phyloP scores from a whole-genome alignment of 2,113 vertebrate species.

The Poicephalus meyeri region DNA sequence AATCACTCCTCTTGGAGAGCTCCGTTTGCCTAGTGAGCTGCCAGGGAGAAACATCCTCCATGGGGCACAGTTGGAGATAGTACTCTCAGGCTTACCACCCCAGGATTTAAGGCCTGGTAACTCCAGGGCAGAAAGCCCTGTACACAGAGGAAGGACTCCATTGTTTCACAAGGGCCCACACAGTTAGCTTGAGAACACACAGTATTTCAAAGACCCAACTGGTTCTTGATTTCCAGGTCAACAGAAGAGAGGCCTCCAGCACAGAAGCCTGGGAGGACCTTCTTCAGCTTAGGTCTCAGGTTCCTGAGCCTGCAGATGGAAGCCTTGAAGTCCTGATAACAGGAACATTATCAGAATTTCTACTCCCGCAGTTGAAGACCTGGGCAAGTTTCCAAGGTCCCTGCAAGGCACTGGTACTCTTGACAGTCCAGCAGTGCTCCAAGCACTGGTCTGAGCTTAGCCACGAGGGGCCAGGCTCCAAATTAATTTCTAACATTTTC shows the following conservation, averaged over 20 bases:
- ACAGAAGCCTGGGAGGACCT: not conserved
- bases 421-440: not conserved
- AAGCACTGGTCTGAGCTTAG: not conserved
- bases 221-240: not conserved
- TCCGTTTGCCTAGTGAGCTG: not conserved
- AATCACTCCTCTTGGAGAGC: not conserved
- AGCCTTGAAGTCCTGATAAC: constrained; percentile 56
- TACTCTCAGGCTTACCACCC: not conserved
- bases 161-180: not conserved
- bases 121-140: not conserved
- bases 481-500: not conserved
- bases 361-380: not conserved
- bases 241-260: not conserved
- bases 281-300: not conserved
- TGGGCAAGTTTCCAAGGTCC: constrained; percentile 57
- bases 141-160: not conserved
- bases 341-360: constrained; percentile 33
- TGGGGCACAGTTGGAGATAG: not conserved
- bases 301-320: constrained; percentile 28
- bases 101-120: not conserved
- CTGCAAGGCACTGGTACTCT: not conserved
- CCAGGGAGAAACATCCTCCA: not conserved
- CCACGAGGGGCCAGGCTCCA: not conserved
- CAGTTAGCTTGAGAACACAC: not conserved
- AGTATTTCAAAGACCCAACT: not conserved